A percentile compares a stretch with the other conserved stretches of the same genome.
phyloP scores from a whole-genome alignment of 2,888 invertebrate species.

The Drosophila neonasuta region DNA sequence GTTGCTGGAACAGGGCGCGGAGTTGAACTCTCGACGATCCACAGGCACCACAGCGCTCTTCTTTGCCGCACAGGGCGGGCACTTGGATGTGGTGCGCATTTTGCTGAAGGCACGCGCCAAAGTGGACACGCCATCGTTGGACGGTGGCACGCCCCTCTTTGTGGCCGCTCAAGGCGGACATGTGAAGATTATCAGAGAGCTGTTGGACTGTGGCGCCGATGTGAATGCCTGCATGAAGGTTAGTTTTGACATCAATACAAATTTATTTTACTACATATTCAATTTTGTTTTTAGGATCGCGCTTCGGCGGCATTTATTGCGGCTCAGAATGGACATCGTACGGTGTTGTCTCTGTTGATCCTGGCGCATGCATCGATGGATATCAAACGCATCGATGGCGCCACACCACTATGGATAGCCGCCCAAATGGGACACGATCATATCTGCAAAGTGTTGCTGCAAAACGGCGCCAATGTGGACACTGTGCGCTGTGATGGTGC shows the following conservation, averaged over 20 bases:
- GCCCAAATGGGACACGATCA: slow-evolving; percentile 96
- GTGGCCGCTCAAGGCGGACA: slow-evolving; percentile 96
- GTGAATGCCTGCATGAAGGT: slow-evolving; percentile 93
- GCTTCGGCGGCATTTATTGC: slow-evolving; percentile 96
- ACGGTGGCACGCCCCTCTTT: slow-evolving; percentile 97
- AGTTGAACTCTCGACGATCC: slow-evolving; percentile 92
- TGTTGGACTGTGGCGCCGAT: slow-evolving; percentile 91
- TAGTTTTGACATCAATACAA: slow-evolving; percentile 27
- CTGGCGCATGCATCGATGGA: slow-evolving; percentile 89
- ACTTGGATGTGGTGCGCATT: slow-evolving; percentile 90
- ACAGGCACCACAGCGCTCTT: slow-evolving; percentile 96
- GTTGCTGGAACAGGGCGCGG: slow-evolving; percentile 94
- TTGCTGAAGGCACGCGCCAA: slow-evolving; percentile 90
- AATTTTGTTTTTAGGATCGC: slow-evolving; percentile 86
- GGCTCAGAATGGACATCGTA: slow-evolving; percentile 95
- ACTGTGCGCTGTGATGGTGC: slow-evolving; percentile 94
- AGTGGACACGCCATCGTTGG: slow-evolving; percentile 91
- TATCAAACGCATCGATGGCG: slow-evolving; percentile 90
- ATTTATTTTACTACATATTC: background rate
- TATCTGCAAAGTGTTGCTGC: slow-evolving; percentile 89
- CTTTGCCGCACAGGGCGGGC: slow-evolving; percentile 97
- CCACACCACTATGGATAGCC: slow-evolving; percentile 96
- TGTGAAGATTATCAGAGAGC: slow-evolving; percentile 91
- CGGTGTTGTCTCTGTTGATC: slow-evolving; percentile 88
- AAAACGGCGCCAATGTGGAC: slow-evolving; percentile 91